Conservation (phyloP, 2,888 invertebrate genomes). For the Ecdyonurus torrentis region DNA sequence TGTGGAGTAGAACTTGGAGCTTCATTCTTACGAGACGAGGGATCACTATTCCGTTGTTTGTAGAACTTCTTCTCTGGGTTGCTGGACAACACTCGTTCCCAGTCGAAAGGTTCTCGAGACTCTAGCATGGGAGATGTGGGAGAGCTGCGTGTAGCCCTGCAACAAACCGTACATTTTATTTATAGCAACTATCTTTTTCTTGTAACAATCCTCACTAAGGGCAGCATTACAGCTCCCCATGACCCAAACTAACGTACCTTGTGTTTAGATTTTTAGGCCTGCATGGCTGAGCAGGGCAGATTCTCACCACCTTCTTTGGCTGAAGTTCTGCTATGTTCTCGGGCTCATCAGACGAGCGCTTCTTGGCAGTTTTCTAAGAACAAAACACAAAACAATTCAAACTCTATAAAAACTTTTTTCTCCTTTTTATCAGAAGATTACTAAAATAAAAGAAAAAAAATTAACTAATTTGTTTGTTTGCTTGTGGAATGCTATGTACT, state of each 20-base stretch:
- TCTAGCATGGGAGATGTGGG: conserved; percentile 8
- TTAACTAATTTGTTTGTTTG: too few species aligned
- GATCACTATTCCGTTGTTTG: conserved; percentile 22
- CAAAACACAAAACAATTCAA: too few species aligned
- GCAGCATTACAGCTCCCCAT: too few species aligned
- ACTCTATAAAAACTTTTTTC: too few species aligned
- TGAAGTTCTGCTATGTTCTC: conserved; percentile 13
- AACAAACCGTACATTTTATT: conserved; percentile 10
- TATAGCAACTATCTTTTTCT: neutral
- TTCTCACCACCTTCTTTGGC: conserved; percentile 9
- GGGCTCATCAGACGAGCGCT: conserved; percentile 13
- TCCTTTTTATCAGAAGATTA: too few species aligned
- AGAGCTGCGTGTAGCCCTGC: conserved; percentile 8
- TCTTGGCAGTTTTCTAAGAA: conserved; percentile 10
- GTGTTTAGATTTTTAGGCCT: conserved; percentile 14
- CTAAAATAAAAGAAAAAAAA: too few species aligned
- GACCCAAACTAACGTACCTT: conserved; percentile 6
- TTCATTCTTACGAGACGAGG: conserved; percentile 22
- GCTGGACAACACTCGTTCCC: conserved; percentile 46
- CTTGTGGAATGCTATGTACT: too few species aligned
- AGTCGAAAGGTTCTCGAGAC: conserved; percentile 34
- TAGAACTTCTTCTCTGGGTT: conserved; percentile 45
- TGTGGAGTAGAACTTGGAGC: conserved; percentile 26
- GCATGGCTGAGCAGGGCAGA: conserved; percentile 12
- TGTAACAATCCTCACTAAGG: neutral